Conservation (phyloP, 92 coral and sea anemone species). For the Zoanthus solanderi region DNA sequence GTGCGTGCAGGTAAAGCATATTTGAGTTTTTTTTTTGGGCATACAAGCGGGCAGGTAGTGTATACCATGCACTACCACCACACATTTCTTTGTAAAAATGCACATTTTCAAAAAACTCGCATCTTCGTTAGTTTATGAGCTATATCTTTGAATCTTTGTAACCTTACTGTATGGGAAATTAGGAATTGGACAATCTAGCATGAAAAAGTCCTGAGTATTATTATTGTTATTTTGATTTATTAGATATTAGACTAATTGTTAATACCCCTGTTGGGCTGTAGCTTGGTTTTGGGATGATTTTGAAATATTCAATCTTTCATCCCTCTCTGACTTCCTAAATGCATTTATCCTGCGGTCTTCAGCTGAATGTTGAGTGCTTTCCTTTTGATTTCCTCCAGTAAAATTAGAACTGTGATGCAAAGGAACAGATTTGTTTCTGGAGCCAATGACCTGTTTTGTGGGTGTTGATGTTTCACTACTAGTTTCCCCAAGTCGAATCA, state of each 20-base stretch:
- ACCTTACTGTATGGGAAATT: no score
- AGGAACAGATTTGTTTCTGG: not conserved
- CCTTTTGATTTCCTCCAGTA: not conserved
- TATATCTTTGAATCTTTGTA: no score
- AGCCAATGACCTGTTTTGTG: slow-evolving; percentile 10
- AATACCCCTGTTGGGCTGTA: slow-evolving; percentile 10
- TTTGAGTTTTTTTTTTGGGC: no score
- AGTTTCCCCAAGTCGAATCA: slow-evolving; percentile 79
- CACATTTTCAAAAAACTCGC: no score
- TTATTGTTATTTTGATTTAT: no score
- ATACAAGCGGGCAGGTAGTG: no score
- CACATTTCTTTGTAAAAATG: no score
- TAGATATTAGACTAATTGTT: not conserved
- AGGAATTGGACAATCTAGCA: no score
- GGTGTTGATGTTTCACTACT: slow-evolving; percentile 49
- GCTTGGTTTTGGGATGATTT: not conserved
- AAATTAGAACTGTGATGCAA: not conserved
- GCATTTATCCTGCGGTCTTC: not conserved
- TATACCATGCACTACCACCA: no score
- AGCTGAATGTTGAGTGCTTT: not conserved
- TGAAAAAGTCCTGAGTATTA: no score
- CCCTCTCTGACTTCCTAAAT: slow-evolving; percentile 7
- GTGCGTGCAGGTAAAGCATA: no score
- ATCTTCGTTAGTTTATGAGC: no score
- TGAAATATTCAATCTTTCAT: not conserved